Conservation (phyloP, 2,888 invertebrate genomes). For the Sympetrum striolatum region DNA sequence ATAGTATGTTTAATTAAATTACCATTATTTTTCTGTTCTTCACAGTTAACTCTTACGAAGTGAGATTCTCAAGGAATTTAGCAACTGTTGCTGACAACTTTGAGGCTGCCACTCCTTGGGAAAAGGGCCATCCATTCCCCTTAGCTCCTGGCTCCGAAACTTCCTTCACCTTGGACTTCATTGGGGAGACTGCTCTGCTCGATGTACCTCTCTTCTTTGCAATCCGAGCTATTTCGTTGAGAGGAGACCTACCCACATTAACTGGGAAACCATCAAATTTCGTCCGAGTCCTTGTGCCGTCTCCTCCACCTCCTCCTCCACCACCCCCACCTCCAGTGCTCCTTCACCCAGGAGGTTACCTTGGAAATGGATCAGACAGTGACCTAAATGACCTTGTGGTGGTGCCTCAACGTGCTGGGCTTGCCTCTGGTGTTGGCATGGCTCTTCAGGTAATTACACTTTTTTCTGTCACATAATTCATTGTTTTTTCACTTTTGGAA, state of each 20-base stretch:
- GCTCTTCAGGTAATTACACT: constrained; percentile 3
- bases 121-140: constrained; percentile 60
- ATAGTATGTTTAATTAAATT: no score
- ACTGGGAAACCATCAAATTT: constrained; percentile 62
- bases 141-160: constrained; percentile 64
- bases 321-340: constrained; percentile 56
- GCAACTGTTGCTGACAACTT: constrained; percentile 59
- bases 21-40: neutral
- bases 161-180: constrained; percentile 61
- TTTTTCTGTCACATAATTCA: neutral
- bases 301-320: constrained; percentile 63
- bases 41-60: constrained; percentile 62
- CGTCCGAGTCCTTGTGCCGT: constrained; percentile 62
- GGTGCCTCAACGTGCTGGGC: constrained; percentile 25
- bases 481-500: neutral
- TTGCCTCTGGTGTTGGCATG: constrained; percentile 36
- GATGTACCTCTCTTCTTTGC: constrained; percentile 65
- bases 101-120: constrained; percentile 60
- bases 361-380: neutral
- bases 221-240: constrained; percentile 61
- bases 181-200: constrained; percentile 59
- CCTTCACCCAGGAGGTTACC: constrained; percentile 3
- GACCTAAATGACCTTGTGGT: constrained; percentile 15
- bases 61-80: constrained; percentile 53
- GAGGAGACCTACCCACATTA: constrained; percentile 57